Conservation (phyloP, 2,797 vertebrate genomes). For the Manis pentadactyla region DNA sequence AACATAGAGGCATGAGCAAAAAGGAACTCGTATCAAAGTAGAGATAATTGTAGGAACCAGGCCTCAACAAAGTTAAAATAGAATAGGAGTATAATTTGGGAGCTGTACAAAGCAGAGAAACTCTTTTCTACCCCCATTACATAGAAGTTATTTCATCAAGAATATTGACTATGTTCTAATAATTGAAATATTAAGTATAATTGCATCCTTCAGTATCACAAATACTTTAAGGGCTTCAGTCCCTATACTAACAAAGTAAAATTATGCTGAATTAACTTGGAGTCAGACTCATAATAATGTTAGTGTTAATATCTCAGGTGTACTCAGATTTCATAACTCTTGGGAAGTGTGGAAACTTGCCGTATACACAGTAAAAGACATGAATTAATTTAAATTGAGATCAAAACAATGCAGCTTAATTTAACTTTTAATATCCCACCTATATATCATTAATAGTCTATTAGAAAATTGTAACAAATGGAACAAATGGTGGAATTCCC, state of each 20-base stretch:
- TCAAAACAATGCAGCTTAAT: neutral
- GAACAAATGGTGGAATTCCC: neutral
- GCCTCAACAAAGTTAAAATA: neutral
- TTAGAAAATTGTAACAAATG: neutral
- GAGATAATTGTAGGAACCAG: neutral
- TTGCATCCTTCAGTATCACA: neutral
- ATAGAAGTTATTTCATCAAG: neutral
- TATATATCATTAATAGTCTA: neutral
- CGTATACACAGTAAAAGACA: neutral
- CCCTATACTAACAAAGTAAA: neutral
- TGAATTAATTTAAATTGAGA: constrained; percentile 31
- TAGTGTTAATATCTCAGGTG: neutral
- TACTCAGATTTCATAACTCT: neutral
- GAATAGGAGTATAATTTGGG: neutral
- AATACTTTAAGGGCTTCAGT: neutral
- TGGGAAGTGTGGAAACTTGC: neutral
- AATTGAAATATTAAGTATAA: neutral
- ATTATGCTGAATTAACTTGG: neutral
- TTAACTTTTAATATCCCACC: constrained; percentile 13
- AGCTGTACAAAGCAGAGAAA: neutral
- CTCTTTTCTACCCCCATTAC: neutral
- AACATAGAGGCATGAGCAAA: neutral
- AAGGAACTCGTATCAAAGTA: neutral
- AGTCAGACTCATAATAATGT: neutral
- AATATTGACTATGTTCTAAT: neutral